Base-by-base conservation (phyloP, 2,113 vertebrate genomes). In the Gallinago media region DNA sequence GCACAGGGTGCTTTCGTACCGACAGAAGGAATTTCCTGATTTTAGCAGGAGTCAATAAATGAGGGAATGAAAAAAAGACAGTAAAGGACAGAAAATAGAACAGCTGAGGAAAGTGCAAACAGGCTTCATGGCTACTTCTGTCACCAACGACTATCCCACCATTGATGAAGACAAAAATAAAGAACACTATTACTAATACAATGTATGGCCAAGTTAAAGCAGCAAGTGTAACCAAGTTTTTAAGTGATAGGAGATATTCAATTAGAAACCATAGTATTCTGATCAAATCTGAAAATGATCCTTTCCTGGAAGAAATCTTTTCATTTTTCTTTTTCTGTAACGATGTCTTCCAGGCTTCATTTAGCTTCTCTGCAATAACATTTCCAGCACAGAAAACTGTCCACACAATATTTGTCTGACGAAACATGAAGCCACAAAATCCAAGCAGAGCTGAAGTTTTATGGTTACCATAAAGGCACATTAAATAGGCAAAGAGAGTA, bases 341-440 rank as follows among this genome's bases (percentile, higher is more conserved):
- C 36, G 99, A 98, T 14, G 78, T 97, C 89, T 96, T 98, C 99
- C 99, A 99, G 26, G 97, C 98, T 75, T 99, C 99, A 1, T 98
- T 98, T 92, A 99, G 91, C 82, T 98, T 99, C 89, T 98, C 97
- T 3, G 99, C 98, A 78, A 99, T 74, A 78, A 99, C 27, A 6
- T 97, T 98, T 85, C 98, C 99, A 2, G 99, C 99, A 25, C 99
- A 99, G 98, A 99, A 99, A 21, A 98, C 97, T 56, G 99, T 98
- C 99, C 99, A 99, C 70, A 99, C 97, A 91, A 99, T 98, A 93
- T 99, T 99, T 1, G 99, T 99, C 91, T 99, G 99, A 59, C 99
- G 99, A 96, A 99, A 99, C 97, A 99, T 98, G 93, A 99, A 97
- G 36, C 99, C 98, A 88, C 99, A 99, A 95, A 99, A 96, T 38